phyloP scores from a whole-genome alignment of 2,888 invertebrate genomes.

The Microplitis deprimator region DNA sequence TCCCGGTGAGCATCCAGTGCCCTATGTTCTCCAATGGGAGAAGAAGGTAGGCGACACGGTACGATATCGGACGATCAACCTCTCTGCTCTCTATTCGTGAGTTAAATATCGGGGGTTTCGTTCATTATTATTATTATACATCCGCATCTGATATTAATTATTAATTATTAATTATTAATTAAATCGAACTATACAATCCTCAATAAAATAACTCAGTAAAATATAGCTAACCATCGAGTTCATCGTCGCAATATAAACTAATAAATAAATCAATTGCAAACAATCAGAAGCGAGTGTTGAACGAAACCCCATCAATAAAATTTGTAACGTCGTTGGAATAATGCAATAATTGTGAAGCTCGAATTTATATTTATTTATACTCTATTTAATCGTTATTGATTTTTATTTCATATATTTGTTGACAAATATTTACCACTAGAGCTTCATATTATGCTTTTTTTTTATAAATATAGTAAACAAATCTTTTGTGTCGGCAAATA shows the following conservation, averaged over 20 bases:
- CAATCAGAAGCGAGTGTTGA: constrained; percentile 45
- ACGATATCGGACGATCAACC: constrained; percentile 78
- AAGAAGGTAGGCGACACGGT: constrained; percentile 98
- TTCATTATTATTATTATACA: constrained; percentile 52
- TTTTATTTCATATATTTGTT: neutral
- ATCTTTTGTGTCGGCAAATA: too few species aligned
- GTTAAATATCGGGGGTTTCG: constrained; percentile 65
- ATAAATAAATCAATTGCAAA: neutral
- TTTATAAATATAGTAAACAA: constrained; percentile 16
- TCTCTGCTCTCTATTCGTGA: constrained; percentile 72
- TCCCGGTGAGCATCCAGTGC: constrained; percentile 94
- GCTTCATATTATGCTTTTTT: neutral
- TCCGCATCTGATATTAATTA: constrained; percentile 54
- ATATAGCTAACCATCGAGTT: neutral
- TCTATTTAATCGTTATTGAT: neutral
- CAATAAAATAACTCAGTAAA: constrained; percentile 8
- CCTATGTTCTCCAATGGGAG: constrained; percentile 99
- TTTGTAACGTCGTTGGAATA: constrained; percentile 58
- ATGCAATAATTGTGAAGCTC: constrained; percentile 57
- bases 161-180: neutral
- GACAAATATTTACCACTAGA: too few species aligned
- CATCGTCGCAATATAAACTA: neutral
- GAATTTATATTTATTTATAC: constrained; percentile 44
- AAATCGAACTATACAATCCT: constrained; percentile 23
- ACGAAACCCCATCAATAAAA: constrained; percentile 56